Evolutionary conservation across 2,888 invertebrate species (phyloP), one percentile per base, ranked within the genome.

Genomic region (Endotricha flammealis): DNA sequence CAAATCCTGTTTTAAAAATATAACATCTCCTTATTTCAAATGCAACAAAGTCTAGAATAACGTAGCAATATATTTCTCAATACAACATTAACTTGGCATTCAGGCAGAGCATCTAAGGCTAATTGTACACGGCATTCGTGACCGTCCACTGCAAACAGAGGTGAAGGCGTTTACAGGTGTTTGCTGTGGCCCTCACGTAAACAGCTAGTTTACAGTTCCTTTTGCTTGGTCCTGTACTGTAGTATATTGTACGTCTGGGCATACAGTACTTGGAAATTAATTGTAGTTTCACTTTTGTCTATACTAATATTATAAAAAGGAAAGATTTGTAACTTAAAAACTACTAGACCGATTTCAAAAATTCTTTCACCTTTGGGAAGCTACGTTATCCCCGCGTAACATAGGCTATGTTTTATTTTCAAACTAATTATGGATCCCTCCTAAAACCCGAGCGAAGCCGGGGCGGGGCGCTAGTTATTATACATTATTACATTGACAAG

Each of bases 161-260:
- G 62, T 51, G 65, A 68, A 70, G 71, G 71, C 65, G 72, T 71
- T 69, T 67, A 71, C 75, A 76, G 73, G 74, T 82, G 78, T 82
- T 77, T 78, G 75, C 72, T 53, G 69, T 71, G 66, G 68, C 76
- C 81, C 81, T 68, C 78, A 79, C 78, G 78, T 79, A 82, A 83
- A 83, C 78, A 80, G 65, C 64, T 63, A 53, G 64, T 69, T 64
- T 62, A 60, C 65, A 65, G 64, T 57, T 71, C 75, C 77, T 79
- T 71, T 69, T 58, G 64, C 62, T 48, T 47, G 39, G 44, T 51
- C 47, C 42, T 43, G 32, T 42, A 37, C 36, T 42, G 22, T 12
- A 22, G 7, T 13, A 8, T 20, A 10, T 14, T 31, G 12, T 22
- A 27, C 25, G 16, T 16, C 20, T 20, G 20, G n/a, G 6, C n/a